These are phyloP conservation scores for Epizoanthus scotinus DNA, from an alignment of 92 coral and sea anemone genomes.

Conservation along the genomic window DNA sequence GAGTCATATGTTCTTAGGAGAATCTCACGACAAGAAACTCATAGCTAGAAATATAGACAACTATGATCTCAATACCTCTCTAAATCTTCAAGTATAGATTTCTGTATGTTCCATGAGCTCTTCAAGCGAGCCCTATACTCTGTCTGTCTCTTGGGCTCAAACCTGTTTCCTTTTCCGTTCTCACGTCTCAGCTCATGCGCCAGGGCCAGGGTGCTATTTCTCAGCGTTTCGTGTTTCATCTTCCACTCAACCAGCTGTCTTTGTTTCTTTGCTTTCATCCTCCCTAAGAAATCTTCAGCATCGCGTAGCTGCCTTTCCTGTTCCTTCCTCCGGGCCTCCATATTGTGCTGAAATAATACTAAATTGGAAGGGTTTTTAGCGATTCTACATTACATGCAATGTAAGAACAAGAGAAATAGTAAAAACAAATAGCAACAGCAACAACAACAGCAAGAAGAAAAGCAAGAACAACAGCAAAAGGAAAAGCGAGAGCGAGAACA, in stretches of 20 bases:
- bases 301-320: conserved; percentile 68
- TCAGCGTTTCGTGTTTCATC: conserved; percentile 62
- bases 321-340: conserved; percentile 54
- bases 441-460: no score
- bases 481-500: no score
- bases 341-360: conserved; percentile 56
- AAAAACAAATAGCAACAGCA: no score
- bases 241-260: conserved; percentile 74
- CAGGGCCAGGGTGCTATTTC: conserved; percentile 23
- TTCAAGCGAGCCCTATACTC: conserved; percentile 40
- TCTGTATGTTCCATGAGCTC: conserved; percentile 72
- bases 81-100: conserved; percentile 53
- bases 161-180: not conserved
- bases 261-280: conserved; percentile 66
- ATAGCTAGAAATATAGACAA: not conserved
- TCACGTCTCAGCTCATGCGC: conserved; percentile 10
- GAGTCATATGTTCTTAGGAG: no score
- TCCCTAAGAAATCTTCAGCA: conserved; percentile 70
- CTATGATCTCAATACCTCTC: conserved; percentile 31
- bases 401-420: no score
- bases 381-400: not conserved
- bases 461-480: no score
- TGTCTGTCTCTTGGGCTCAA: conserved; percentile 24
- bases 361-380: not conserved
- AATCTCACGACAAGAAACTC: no score